A percentile compares a stretch with the other conserved stretches of the same genome.
These are phyloP conservation scores for Anguilla anguilla DNA, from an alignment of 2,797 vertebrate species.

Conservation along the genomic window DNA sequence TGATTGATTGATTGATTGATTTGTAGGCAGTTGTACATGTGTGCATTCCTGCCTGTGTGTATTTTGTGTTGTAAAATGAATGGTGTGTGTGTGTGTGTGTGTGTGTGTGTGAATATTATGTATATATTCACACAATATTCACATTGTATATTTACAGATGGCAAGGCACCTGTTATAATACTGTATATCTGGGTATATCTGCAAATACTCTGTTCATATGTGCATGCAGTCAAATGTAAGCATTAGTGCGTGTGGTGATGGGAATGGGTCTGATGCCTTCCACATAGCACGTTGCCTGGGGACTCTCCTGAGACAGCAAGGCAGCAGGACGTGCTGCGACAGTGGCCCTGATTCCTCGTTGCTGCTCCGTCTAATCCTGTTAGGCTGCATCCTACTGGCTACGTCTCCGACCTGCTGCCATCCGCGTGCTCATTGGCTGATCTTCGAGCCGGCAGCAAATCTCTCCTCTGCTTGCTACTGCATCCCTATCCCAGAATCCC, in stretches of 20 bases:
- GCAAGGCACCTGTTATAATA: neutral
- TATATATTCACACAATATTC: neutral
- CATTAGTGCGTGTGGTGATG: neutral
- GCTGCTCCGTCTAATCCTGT: slow-evolving; percentile 31
- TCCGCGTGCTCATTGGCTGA: slow-evolving; percentile 75
- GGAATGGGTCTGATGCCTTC: neutral
- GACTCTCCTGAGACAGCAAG: slow-evolving; percentile 3
- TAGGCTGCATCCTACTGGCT: slow-evolving; percentile 33
- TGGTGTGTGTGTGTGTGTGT: too few relatives aligned
- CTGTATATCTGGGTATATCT: neutral
- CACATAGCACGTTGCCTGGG: neutral
- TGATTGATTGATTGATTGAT: too few relatives aligned
- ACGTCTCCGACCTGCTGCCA: slow-evolving; percentile 51
- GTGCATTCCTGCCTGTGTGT: neutral
- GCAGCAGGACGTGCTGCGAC: slow-evolving; percentile 18
- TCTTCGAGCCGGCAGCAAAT: slow-evolving; percentile 68
- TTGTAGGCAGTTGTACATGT: neutral
- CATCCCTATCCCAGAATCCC: slow-evolving; percentile 82
- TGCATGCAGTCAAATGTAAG: neutral
- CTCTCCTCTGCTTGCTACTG: slow-evolving; percentile 77
- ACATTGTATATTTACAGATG: neutral
- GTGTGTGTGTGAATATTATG: too few relatives aligned
- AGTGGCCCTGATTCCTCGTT: neutral
- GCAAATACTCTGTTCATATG: neutral
- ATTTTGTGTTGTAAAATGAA: too few relatives aligned